phyloP scores from a whole-genome alignment of 2,113 vertebrate species.

The Urocolius indicus region DNA sequence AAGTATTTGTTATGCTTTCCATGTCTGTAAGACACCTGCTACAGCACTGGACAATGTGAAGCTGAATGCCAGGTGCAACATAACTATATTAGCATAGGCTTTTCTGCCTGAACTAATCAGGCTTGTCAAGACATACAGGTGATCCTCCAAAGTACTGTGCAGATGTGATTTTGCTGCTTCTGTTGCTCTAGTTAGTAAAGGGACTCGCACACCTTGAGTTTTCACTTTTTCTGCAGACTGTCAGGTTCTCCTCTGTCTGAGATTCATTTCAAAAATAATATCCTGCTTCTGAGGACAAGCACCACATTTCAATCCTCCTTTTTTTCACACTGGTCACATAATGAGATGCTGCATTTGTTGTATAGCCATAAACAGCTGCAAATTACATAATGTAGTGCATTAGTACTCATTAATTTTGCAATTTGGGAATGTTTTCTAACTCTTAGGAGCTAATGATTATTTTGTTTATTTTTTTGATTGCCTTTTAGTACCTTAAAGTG shows the following conservation, averaged over 20 bases:
- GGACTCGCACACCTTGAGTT: background rate
- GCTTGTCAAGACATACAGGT: background rate
- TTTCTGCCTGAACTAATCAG: background rate
- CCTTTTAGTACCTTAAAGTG: conserved; percentile 27
- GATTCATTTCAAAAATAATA: background rate
- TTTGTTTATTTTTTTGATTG: conserved; percentile 10
- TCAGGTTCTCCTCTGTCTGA: background rate
- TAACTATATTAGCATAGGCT: background rate
- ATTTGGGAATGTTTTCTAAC: conserved; percentile 48
- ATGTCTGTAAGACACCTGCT: background rate
- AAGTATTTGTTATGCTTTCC: background rate
- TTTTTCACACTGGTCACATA: conserved; percentile 38
- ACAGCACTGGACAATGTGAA: background rate
- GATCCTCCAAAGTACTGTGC: background rate
- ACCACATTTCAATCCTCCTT: background rate
- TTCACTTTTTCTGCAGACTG: background rate
- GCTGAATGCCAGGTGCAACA: background rate
- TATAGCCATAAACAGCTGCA: background rate
- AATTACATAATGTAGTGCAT: background rate
- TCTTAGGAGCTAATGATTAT: conserved; percentile 25
- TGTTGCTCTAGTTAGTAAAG: background rate
- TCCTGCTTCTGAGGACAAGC: background rate
- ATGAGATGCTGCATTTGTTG: conserved; percentile 16
- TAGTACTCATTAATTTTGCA: conserved; percentile 54
- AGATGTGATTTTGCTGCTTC: background rate